Percentiles rank a stretch among this genome's conserved stretches.
Evolutionary conservation across 2,797 vertebrate species (phyloP).

Genomic region (Sebastes vulpes): DNA sequence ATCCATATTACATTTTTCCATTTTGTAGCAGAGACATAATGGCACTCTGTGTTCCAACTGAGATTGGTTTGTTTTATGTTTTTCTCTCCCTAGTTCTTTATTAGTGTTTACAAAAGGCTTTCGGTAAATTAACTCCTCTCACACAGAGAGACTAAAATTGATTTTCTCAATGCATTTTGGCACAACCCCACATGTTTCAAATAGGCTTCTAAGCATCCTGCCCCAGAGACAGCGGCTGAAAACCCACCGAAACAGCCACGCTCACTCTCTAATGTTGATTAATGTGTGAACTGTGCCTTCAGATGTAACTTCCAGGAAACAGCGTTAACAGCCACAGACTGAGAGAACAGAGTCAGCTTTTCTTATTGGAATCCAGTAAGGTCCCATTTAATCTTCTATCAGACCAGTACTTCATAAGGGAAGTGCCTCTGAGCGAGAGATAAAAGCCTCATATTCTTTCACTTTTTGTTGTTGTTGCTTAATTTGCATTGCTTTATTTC

Average conservation of each 20-base stretch:
- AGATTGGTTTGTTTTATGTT: neutral
- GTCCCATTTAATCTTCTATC: constrained; percentile 27
- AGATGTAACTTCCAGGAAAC: constrained; percentile 12
- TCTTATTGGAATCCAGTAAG: neutral
- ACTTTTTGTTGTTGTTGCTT: neutral
- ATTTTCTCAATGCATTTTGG: constrained; percentile 21
- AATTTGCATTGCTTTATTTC: constrained; percentile 4
- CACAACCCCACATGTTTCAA: constrained; percentile 23
- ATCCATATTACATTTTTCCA: neutral
- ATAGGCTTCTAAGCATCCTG: constrained; percentile 21
- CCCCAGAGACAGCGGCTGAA: constrained; percentile 22
- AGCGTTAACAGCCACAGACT: neutral
- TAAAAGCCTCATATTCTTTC: constrained; percentile 11
- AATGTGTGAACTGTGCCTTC: neutral
- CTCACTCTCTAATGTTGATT: constrained; percentile 27
- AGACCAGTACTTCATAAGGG: neutral
- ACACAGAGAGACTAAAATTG: constrained; percentile 13
- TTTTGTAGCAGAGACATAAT: neutral
- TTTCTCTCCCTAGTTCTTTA: neutral
- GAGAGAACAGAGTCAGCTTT: constrained; percentile 9
- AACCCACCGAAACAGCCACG: neutral
- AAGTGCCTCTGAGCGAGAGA: constrained; percentile 20
- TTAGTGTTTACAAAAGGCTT: neutral
- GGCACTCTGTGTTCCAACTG: neutral
- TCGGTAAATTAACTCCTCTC: constrained; percentile 6